Base-by-base conservation (phyloP, 2,797 vertebrate species). In the Pseudochaenichthys georgianus region DNA sequence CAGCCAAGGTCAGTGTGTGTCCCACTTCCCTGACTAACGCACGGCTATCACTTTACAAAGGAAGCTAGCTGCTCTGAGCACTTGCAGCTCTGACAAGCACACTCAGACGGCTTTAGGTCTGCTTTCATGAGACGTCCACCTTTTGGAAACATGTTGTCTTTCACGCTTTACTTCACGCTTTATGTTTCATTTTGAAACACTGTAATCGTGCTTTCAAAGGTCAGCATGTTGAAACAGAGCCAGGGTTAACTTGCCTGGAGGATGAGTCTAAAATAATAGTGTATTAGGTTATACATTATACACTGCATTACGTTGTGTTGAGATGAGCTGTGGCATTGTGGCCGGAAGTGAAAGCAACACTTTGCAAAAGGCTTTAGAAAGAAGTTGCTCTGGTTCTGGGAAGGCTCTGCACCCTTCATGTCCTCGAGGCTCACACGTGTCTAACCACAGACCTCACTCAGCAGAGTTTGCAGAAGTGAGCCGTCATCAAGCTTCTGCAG, bases 1-100 rank as follows among this genome's bases (percentile, higher is more conserved):
- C 78, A 28, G 89, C 85, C 2, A 92, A 91, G 87, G 90, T 93
- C 53, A 70, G 92, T 87, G 34, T 87, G 34, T 38, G 34, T 38
- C 34, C 34, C 8, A 9, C 34, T 28, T 28, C 28, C 28, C 28
- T 28, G 28, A 28, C 28, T 28, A 28, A 28, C 9, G n/a, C 9
- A 16, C 19, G 9, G 12, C 19, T 21, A 3, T 13, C 16, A 1
- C 45, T 64, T 23, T 31, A 7, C 21, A 45, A 43, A 45, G 7
- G 9, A 21, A 7, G 28, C 28, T 3, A 28, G 3, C 3, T 28
- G 28, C 28, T 28, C 28, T 28, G 28, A 5, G 28, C 28, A 28
- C 4, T 1, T 28, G 28, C 28, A 28, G 28, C 28, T 28, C 12
- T 41, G 15, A 28, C 53, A 48, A 17, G 43, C 57, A 55, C 54